Evolutionary conservation across 2,888 invertebrate species (phyloP), one percentile per base, ranked within the genome.

Genomic region (Platyscelio sp.): DNA sequence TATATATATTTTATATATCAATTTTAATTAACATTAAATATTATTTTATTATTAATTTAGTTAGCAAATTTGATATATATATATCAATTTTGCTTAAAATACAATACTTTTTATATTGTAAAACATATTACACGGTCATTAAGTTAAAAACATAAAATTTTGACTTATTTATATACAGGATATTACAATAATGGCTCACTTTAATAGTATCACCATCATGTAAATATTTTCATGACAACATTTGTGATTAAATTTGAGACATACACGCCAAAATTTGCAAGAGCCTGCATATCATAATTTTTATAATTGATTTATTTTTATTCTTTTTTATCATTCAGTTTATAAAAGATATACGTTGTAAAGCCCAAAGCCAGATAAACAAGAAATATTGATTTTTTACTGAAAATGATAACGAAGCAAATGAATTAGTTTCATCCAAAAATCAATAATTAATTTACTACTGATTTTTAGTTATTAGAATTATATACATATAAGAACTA

Each of bases 101-200:
- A n/a, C n/a, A n/a, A n/a, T n/a, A n/a, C n/a, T n/a, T n/a, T n/a
- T n/a, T n/a, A n/a, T n/a, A n/a, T n/a, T n/a, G n/a, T n/a, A n/a
- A n/a, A n/a, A n/a, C n/a, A n/a, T n/a, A n/a, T n/a, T n/a, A n/a
- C n/a, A n/a, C n/a, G n/a, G n/a, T n/a, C n/a, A n/a, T n/a, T n/a
- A n/a, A n/a, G n/a, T n/a, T n/a, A n/a, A n/a, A n/a, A n/a, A 49
- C 3, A 20, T 20, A 11, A 49, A 49, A 49, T 49, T 20, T 49
- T 20, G 49, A 49, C 22, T 51, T 20, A 20, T 5, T 83, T 84
- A 78, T 75, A 78, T 76, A 86, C 86, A 83, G 84, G 83, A 81
- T 83, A 81, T 84, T 81, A 86, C 82, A 85, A 78, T 84, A 77
- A 83, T 86, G 83, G 82, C 82, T 46, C 63, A 75, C 68, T 76